Base-by-base conservation (phyloP, 37 sponge, comb jelly and placozoan genomes). In the Mnemiopsis leidyi region DNA sequence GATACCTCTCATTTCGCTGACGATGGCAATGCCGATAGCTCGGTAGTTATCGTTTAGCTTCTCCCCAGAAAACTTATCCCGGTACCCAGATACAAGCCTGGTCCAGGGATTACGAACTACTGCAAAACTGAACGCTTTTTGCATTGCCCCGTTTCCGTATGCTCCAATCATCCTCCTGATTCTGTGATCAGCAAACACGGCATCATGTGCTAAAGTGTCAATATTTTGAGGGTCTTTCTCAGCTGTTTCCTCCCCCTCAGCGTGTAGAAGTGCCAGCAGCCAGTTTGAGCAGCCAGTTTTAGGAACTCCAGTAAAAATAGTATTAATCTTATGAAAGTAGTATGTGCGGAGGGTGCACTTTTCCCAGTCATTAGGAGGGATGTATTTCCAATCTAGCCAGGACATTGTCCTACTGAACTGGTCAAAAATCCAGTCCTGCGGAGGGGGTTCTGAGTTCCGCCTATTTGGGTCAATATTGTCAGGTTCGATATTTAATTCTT, bases 41-140 rank as follows among this genome's bases (percentile, higher is more conserved):
- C 79, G 34, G 34, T 13, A 26, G 1, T 69, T 16, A 5, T 48
- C 61, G 61, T 48, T 48, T 3, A 7, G 1, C 18, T 77, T 32
- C 34, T 77, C 20, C 35, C 20, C 20, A 26, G 33, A 31, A 26
- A 77, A 31, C 79, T 33, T 28, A 32, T 77, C 32, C 32, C 20
- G 26, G 36, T 77, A 77, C 7, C 79, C 79, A 33, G 79, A 77
- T 20, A 77, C 79, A 0, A 77, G 79, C 18, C 79, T 77, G 36
- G 79, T 77, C 79, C 79, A 77, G 35, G 79, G 79, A 32, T 77
- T 77, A 21, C 79, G 1, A 3, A 77, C 32, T 13, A 77, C 79
- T 34, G 79, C 32, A 32, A 77, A 77, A 18, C 79, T 77, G 32
- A 20, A 77, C 79, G 32, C 79, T 13, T 20, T 25, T 3, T 77